Evolutionary conservation across 2,113 vertebrate genomes (phyloP).

Genomic region (Hyaena hyaena): DNA sequence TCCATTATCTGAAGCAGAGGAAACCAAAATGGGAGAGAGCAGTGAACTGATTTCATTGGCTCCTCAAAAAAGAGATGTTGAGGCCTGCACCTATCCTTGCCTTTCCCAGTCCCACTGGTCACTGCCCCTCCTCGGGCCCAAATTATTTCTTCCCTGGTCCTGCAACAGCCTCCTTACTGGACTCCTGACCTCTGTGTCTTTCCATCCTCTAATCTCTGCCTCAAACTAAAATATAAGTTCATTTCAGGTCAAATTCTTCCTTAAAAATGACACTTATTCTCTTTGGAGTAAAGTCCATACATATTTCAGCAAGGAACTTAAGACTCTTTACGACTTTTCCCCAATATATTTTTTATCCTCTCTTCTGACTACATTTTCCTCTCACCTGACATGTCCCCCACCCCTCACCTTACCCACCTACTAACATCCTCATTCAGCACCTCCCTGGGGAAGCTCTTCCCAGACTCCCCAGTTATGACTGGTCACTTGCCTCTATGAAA

Average conservation of each 20-base stretch:
- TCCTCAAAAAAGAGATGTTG: not conserved
- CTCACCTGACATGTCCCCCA: not conserved
- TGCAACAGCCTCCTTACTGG: not conserved
- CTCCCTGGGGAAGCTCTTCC: not conserved
- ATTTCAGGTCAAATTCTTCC: not conserved
- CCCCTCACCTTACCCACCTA: not conserved
- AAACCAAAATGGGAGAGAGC: not conserved
- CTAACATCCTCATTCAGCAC: not conserved
- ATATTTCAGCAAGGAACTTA: not conserved
- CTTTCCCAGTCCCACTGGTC: not conserved
- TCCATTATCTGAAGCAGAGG: slow-evolving; percentile 90
- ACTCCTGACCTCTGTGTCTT: not conserved
- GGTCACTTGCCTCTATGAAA: not conserved
- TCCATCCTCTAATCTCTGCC: not conserved
- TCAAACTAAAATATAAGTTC: not conserved
- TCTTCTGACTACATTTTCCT: not conserved
- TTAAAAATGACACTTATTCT: not conserved
- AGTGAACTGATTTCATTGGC: not conserved
- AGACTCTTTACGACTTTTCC: not conserved
- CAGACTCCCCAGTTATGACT: not conserved
- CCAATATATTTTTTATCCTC: not conserved
- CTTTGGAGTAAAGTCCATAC: not conserved
- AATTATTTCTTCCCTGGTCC: not conserved
- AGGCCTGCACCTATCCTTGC: not conserved
- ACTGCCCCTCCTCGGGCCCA: fast-evolving